Conservation (phyloP, 1,140 invertebrate species). For the Drosophila ambigua region DNA sequence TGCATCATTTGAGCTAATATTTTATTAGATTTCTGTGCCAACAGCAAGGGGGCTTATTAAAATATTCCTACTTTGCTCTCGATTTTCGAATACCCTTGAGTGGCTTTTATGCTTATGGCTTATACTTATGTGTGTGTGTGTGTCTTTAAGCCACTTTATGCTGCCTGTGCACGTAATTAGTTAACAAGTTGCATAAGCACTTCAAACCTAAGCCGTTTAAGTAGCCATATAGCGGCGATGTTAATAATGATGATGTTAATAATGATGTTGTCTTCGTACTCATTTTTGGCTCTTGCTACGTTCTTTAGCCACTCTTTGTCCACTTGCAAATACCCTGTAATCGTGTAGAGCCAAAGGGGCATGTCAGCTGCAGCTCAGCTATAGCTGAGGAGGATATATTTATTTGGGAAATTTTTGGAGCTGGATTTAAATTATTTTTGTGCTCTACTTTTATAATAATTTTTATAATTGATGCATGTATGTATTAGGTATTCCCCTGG, state of each 20-base stretch:
- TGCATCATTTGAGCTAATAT: too few species aligned
- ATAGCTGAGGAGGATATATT: too few species aligned
- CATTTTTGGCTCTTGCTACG: conserved; percentile 19
- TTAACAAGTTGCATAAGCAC: conserved; percentile 73
- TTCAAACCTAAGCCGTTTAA: conserved; percentile 69
- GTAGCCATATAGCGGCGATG: conserved; percentile 44
- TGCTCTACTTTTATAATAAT: too few species aligned
- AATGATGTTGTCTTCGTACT: conserved; percentile 8
- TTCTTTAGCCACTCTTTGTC: conserved; percentile 57
- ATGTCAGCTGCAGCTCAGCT: too few species aligned
- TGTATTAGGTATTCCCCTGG: too few species aligned
- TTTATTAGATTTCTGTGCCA: not conserved
- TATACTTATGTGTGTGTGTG: not conserved
- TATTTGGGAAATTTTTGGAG: too few species aligned
- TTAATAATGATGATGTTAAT: too few species aligned
- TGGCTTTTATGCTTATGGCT: too few species aligned
- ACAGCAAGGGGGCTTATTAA: not conserved
- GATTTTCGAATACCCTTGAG: not conserved
- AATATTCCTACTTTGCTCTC: not conserved
- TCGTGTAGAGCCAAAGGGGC: not conserved
- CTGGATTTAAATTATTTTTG: too few species aligned
- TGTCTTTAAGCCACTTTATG: conserved; percentile 26
- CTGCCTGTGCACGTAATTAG: conserved; percentile 57
- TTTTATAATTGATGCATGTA: too few species aligned
- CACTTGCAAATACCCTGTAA: conserved; percentile 48